Evolutionary conservation across 2,888 invertebrate species (phyloP).

Genomic region (Ernsta delagoae): DNA sequence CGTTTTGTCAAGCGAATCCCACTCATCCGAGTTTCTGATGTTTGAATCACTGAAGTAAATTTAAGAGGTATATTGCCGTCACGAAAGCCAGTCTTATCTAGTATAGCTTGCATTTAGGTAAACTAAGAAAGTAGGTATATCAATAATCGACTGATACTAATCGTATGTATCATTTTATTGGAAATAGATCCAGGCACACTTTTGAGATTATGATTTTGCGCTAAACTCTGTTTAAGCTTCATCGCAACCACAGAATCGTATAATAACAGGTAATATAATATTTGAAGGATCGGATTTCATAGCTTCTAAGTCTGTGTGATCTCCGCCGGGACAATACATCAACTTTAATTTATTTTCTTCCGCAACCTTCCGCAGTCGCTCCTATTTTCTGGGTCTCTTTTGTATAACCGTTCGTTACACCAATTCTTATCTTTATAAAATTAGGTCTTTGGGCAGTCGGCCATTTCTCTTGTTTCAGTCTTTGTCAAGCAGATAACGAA

Average conservation of each 20-base stretch:
- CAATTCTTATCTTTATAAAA: conserved; percentile 37
- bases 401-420: conserved; percentile 39
- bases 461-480: conserved; percentile 35
- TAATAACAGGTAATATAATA: neutral
- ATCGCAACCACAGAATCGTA: too few species aligned
- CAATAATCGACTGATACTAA: too few species aligned
- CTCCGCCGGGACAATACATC: conserved; percentile 68
- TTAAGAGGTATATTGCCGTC: conserved; percentile 82
- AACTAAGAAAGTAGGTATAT: neutral
- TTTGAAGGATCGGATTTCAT: conserved; percentile 62
- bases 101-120: conserved; percentile 57
- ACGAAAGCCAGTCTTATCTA: conserved; percentile 67
- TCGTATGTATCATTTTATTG: too few species aligned
- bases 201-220: too few species aligned
- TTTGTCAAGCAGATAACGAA: conserved; percentile 28
- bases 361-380: conserved; percentile 62
- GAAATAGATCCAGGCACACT: too few species aligned
- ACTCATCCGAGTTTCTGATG: conserved; percentile 64
- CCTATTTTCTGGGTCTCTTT: conserved; percentile 45
- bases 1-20: conserved; percentile 51
- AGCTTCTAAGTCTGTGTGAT: conserved; percentile 59
- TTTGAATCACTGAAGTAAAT: conserved; percentile 72
- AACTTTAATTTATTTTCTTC: conserved; percentile 71
- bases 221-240: too few species aligned
- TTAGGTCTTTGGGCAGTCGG: conserved; percentile 26